A percentile compares a stretch with the other conserved stretches of the same genome.
phyloP scores from a whole-genome alignment of 2,797 vertebrate species.

The Arrhamphus sclerolepis region DNA sequence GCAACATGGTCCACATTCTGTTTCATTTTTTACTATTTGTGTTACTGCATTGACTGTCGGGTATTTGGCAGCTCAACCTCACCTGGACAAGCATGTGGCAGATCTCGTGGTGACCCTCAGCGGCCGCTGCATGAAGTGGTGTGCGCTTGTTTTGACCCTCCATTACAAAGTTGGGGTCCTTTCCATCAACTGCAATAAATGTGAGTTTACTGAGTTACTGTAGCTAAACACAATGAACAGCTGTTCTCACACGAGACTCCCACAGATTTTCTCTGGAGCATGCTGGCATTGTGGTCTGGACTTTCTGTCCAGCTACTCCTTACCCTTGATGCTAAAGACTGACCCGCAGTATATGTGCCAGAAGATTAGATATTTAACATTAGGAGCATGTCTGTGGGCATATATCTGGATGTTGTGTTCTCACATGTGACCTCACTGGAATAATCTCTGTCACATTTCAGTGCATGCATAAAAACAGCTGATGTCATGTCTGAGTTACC shows the following conservation, averaged over 20 bases:
- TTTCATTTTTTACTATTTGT: too few species aligned
- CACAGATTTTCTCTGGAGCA: too few species aligned
- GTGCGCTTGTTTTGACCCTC: slow-evolving; percentile 89
- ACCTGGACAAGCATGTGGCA: slow-evolving; percentile 98
- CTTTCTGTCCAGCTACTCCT: too few species aligned
- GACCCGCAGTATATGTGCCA: too few species aligned
- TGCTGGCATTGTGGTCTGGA: too few species aligned
- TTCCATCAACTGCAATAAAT: slow-evolving; percentile 87
- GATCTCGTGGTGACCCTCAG: slow-evolving; percentile 92
- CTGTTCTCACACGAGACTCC: neutral
- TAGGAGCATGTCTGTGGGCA: too few species aligned
- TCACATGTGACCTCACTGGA: too few species aligned
- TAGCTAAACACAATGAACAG: too few species aligned
- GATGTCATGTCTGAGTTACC: slow-evolving; percentile 75
- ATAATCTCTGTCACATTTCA: neutral
- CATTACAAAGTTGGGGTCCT: slow-evolving; percentile 94
- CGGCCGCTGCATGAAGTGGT: slow-evolving; percentile 89
- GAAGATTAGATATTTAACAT: too few species aligned
- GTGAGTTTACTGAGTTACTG: neutral
- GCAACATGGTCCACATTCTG: too few species aligned
- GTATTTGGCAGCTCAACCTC: neutral
- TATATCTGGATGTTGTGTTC: too few species aligned
- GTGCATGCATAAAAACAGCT: neutral
- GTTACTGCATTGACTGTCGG: neutral
- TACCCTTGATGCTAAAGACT: too few species aligned